These are phyloP conservation scores for Ictalurus punctatus DNA, from an alignment of 2,113 vertebrate genomes.

Conservation along the genomic window DNA sequence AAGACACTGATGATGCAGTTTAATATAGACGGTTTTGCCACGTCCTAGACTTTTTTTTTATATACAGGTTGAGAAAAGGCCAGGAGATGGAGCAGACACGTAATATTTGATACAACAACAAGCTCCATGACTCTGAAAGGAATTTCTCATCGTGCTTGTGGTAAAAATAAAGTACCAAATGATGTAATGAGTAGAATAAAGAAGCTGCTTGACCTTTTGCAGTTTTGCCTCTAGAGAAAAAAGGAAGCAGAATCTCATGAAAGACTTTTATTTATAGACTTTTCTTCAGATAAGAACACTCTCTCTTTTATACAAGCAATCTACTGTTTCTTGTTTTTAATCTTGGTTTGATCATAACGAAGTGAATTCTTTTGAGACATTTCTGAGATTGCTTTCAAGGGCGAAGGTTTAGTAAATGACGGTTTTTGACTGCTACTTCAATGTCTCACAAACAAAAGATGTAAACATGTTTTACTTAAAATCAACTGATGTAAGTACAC, in stretches of 20 bases:
- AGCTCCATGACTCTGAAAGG: not conserved
- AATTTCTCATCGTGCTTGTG: not conserved
- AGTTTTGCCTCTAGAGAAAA: not conserved
- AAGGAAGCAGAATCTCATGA: not conserved
- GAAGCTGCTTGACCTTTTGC: slow-evolving; percentile 17
- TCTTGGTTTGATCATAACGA: not conserved
- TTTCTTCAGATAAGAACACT: not conserved
- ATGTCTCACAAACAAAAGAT: not conserved
- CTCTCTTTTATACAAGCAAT: not conserved
- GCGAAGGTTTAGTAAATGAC: not conserved
- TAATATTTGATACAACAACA: not conserved
- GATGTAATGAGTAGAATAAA: slow-evolving; percentile 3
- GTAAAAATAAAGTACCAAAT: not conserved
- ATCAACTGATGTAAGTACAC: not conserved
- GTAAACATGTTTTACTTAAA: not conserved
- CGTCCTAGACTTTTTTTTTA: too few relatives aligned
- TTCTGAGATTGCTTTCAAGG: not conserved
- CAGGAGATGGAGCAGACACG: not conserved
- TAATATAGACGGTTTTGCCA: not conserved
- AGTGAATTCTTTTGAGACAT: not conserved
- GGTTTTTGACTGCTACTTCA: too few relatives aligned
- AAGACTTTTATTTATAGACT: slow-evolving; percentile 1
- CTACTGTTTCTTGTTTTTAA: not conserved
- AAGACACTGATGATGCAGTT: not conserved
- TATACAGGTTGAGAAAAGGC: not conserved